These are phyloP conservation scores for Etia nguti DNA, from an alignment of 2,113 vertebrate genomes.

Conservation along the genomic window DNA sequence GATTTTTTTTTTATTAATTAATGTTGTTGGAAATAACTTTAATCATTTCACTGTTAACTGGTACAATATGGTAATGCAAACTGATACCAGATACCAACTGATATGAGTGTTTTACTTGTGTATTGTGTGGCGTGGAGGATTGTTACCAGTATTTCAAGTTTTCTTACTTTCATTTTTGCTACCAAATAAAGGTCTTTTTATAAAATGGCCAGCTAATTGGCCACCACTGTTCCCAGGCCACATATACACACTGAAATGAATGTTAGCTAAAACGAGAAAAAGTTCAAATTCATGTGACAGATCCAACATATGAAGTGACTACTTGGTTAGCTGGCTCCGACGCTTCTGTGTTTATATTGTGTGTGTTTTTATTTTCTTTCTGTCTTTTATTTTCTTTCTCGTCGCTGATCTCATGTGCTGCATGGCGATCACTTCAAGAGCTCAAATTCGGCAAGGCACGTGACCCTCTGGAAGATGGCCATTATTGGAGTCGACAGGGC, in stretches of 20 bases:
- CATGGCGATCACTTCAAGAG: background rate
- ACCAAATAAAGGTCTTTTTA: background rate
- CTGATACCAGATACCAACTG: too few species aligned
- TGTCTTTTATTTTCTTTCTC: background rate
- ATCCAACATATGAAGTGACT: background rate
- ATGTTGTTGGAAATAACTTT: background rate
- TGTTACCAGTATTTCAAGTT: background rate
- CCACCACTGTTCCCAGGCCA: background rate
- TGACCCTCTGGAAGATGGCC: slow-evolving; percentile 25
- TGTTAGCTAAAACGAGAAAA: background rate
- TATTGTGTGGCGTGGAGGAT: background rate
- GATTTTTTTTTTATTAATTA: background rate
- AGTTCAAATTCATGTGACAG: background rate
- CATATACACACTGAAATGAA: background rate
- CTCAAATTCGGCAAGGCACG: background rate
- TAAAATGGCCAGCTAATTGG: background rate
- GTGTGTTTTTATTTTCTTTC: background rate
- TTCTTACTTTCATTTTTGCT: background rate
- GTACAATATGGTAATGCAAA: background rate
- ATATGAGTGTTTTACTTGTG: background rate
- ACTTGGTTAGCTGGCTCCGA: background rate
- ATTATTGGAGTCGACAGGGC: slow-evolving; percentile 31
- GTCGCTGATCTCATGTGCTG: background rate
- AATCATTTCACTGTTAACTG: background rate
- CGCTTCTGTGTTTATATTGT: background rate